Base-by-base conservation (phyloP, 2,797 vertebrate species). In the Geotria australis region DNA sequence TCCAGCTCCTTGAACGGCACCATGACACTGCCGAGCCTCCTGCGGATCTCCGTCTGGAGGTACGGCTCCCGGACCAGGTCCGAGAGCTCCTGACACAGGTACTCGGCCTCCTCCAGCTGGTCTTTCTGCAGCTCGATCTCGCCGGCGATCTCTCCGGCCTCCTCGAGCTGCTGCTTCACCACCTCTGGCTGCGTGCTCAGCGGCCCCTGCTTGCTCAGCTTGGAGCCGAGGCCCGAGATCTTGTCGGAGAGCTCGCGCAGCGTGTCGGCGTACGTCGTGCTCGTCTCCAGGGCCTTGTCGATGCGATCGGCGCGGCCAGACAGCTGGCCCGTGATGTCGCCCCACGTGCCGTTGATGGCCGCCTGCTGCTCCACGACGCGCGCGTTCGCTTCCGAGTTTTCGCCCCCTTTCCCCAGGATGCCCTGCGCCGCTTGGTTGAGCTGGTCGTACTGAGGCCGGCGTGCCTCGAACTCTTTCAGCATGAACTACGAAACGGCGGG, bases 391-490 rank as follows among this genome's bases (percentile, higher is more conserved):
- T 77, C 72, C 59, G 77, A 74, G 47, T 63, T 60, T 63, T 85
- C 80, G 2, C 73, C 75, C 2, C 75, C 68, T 55, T 77, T 77
- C 12, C 71, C 73, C 15, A 91, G 71, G 68, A 94, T 85, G 56
- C 83, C 80, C 67, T 77, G 74, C 1, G 85, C 91, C 0, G 89
- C 78, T 65, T 77, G 77, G 10, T 83, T 91, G 63, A 98, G 72
- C 70, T 94, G 83, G 61, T 91, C 79, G 2, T 84, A 85, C 73
- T 98, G 91, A 1, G 80, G 79, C 57, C 69, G 74, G 2, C 91
- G 75, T 4, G 80, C 77, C 71, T 98, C 86, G 62, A 98, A 98
- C 74, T 98, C 91, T 56, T 91, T 85, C 66, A 95, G 72, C 91
- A 98, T 96, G 69, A 98, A 94, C 91, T 98, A 67, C 11, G 70